A percentile compares a stretch with the other conserved stretches of the same genome.
Evolutionary conservation across 2,888 invertebrate species (phyloP).

Genomic region (Marronus borbonicus): DNA sequence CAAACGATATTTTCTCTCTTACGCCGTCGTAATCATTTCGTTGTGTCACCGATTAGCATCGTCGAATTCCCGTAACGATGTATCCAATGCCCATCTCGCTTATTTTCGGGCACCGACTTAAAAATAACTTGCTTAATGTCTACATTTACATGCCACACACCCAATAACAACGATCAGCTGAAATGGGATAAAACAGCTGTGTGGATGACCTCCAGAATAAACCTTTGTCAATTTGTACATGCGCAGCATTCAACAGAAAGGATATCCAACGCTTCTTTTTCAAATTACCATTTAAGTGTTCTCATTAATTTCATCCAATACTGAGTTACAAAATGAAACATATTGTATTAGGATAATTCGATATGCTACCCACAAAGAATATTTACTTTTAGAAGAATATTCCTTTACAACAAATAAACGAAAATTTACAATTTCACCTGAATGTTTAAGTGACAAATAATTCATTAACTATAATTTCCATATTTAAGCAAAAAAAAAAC

Average conservation of each 20-base stretch:
- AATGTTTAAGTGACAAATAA: too few species aligned
- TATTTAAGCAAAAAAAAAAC: too few species aligned
- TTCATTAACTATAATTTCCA: too few species aligned
- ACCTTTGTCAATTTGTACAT: constrained; percentile 54
- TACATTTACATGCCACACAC: constrained; percentile 49
- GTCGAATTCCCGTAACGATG: constrained; percentile 31
- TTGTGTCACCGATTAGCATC: constrained; percentile 47
- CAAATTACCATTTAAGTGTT: too few species aligned
- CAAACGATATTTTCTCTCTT: constrained; percentile 15
- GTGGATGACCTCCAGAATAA: constrained; percentile 57
- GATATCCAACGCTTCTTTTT: neutral
- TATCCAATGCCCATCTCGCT: constrained; percentile 38
- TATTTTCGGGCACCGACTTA: constrained; percentile 47
- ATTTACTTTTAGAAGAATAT: too few species aligned
- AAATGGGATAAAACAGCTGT: constrained; percentile 59
- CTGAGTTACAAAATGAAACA: too few species aligned
- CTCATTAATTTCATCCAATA: neutral
- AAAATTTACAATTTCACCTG: too few species aligned
- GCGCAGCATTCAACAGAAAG: constrained; percentile 34
- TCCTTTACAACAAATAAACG: too few species aligned
- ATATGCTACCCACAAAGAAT: too few species aligned
- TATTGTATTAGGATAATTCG: too few species aligned
- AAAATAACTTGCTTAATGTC: constrained; percentile 43
- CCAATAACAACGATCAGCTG: constrained; percentile 62
- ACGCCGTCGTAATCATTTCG: constrained; percentile 44